Evolutionary conservation across 2,888 invertebrate species (phyloP), one percentile per base, ranked within the genome.

Genomic region (Drosophila nigricruria): DNA sequence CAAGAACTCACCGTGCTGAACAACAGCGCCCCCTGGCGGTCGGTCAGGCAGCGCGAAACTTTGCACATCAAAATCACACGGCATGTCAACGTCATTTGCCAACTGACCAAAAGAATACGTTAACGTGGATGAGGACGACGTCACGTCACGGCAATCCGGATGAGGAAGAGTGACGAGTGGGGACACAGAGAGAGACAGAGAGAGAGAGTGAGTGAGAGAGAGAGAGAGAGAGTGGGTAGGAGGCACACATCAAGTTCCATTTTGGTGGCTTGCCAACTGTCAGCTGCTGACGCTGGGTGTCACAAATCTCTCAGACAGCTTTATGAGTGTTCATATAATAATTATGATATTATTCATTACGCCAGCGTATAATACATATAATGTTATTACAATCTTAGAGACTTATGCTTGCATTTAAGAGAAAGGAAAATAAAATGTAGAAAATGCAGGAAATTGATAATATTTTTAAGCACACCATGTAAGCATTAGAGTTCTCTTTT

Each of bases 51-150:
- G 54, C 58, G 38, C 49, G 42, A 63, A 72, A 63, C 73, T 67
- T 64, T 71, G 64, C 80, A 70, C 80, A 81, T 79, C 77, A 78
- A 88, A 87, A 85, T 89, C 82, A 79, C 82, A 77, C 78, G 79
- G 65, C 79, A 77, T 83, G 89, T 83, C 76, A 82, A 82, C 68
- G 81, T 76, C 77, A 76, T 45, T 72, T 77, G 71, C 70, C 77
- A 74, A 58, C 70, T 73, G 77, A 76, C 73, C 73, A 59, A 53
- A 59, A 16, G 67, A 43, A 57, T n/a, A 27, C 34, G 30, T 12
- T 43, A 32, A 36, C 36, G 16, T 36, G 32, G 8, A 52, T 16
- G 32, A 38, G 50, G 56, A 42, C 59, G 36, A 30, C 40, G 50
- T n/a, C n/a, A 30, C 45, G 60, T 53, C n/a, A 43, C 25, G 49